These are phyloP conservation scores for Meliscaeva auricollis DNA, from an alignment of 2,888 invertebrate genomes.

Conservation along the genomic window DNA sequence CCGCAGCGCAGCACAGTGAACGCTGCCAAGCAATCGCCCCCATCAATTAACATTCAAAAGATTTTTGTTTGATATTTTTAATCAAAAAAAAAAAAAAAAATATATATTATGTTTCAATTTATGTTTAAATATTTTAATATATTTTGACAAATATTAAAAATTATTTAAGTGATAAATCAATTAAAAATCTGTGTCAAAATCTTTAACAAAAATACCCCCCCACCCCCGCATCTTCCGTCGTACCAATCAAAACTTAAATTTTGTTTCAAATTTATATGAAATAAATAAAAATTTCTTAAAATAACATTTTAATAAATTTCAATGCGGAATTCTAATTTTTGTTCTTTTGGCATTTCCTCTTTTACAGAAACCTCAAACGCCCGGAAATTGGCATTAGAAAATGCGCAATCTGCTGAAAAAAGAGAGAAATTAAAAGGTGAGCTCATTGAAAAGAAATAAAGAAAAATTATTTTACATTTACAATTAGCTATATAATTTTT, in stretches of 20 bases:
- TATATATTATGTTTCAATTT: too few relatives aligned
- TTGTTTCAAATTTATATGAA: neutral
- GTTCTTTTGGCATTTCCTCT: conserved; percentile 66
- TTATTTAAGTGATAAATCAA: neutral
- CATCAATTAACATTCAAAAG: too few relatives aligned
- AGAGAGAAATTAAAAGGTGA: conserved; percentile 75
- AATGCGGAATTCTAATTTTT: conserved; percentile 27
- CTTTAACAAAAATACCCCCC: neutral
- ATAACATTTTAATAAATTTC: conserved; percentile 51
- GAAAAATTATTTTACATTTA: neutral
- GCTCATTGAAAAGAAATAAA: conserved; percentile 72
- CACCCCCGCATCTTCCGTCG: too few relatives aligned
- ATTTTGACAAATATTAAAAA: neutral
- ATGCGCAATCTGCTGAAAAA: conserved; percentile 73
- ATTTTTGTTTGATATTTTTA: too few relatives aligned
- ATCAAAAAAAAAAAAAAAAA: too few relatives aligned
- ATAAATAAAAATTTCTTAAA: neutral
- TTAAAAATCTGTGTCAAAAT: neutral
- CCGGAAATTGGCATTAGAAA: conserved; percentile 76
- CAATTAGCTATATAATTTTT: neutral
- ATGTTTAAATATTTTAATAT: neutral
- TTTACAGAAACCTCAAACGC: conserved; percentile 74
- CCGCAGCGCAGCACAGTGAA: too few relatives aligned
- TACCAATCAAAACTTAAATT: neutral
- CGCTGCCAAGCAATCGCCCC: too few relatives aligned